Evolutionary conservation across 1,140 invertebrate genomes (phyloP), one percentile per base, ranked within the genome.

Genomic region (Atta texana): DNA sequence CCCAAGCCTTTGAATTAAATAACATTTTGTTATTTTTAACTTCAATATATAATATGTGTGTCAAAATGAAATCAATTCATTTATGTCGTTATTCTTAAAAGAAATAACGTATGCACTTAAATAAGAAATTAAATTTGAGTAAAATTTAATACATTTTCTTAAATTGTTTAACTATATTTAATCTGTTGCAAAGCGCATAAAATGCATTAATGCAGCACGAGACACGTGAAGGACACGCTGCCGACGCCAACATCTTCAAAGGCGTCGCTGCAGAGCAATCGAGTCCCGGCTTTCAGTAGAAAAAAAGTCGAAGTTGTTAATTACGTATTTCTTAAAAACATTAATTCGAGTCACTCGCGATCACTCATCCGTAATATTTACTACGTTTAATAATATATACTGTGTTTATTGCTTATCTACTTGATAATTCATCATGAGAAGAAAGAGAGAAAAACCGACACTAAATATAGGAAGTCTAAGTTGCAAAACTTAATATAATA

Each of bases 191-290:
- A 97, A 76, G 98, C 98, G n/a, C 99, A 99, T 95, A 99, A 99
- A 95, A 97, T 97, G 81, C 98, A 98, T 93, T 99, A 99, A 94
- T 99, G 99, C 94, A 98, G 97, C 90, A 98, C 98, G 1, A 96
- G 98, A 89, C 98, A 98, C 87, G 96, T 97, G 0, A 96, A 96
- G 88, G 96, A 96, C 87, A 93, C 94, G 12, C 88, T 95, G 2
- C 90, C 94, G 0, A 91, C 94, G 6, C 86, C 94, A 7, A 92
- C 94, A 1, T 92, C 95, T 8, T 95, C 95, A 8, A 96, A 96
- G 81, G 95, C 96, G 61, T 96, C 96, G 1, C 96, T 96, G 7
- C 96, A 96, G 44, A 96, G 96, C 14, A 96, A 96, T 96, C 96
- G 3, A 96, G 96, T 64, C 96, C 97, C 0, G 96, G n/a, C 3